Evolutionary conservation across 1,140 invertebrate species (phyloP).

Genomic region (Medauroidea extradentata): DNA sequence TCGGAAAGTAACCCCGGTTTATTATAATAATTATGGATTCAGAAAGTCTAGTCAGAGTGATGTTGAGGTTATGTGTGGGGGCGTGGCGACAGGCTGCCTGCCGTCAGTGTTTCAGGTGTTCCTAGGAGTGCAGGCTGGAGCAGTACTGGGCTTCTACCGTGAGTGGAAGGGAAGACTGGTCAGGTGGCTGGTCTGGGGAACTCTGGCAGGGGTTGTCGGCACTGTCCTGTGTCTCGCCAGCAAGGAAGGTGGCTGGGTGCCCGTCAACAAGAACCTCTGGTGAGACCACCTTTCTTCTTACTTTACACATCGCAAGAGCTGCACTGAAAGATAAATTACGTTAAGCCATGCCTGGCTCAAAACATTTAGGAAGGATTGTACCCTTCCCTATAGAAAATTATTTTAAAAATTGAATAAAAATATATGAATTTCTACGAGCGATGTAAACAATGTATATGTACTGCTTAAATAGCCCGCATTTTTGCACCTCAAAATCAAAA

Average conservation of each 20-base stretch:
- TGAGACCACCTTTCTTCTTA: neutral
- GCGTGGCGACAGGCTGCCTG: neutral
- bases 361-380: too few species aligned
- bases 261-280: slow-evolving; percentile 77
- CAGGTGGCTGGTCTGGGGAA: slow-evolving; percentile 65
- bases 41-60: neutral
- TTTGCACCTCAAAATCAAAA: too few species aligned
- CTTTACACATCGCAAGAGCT: too few species aligned
- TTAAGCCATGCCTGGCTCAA: too few species aligned
- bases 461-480: too few species aligned
- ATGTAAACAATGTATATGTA: too few species aligned
- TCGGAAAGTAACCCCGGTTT: too few species aligned
- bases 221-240: slow-evolving; percentile 68
- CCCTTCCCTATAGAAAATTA: too few species aligned
- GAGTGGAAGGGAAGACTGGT: slow-evolving; percentile 56
- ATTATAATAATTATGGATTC: too few species aligned
- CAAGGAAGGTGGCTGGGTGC: slow-evolving; percentile 72
- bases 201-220: slow-evolving; percentile 59
- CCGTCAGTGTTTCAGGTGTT: slow-evolving; percentile 60
- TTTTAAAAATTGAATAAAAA: too few species aligned
- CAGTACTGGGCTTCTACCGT: slow-evolving; percentile 65
- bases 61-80: neutral
- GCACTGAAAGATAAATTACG: too few species aligned
- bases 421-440: too few species aligned
- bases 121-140: slow-evolving; percentile 79